Base-by-base conservation (phyloP, 2,888 invertebrate genomes). In the Tribolium freemani region DNA sequence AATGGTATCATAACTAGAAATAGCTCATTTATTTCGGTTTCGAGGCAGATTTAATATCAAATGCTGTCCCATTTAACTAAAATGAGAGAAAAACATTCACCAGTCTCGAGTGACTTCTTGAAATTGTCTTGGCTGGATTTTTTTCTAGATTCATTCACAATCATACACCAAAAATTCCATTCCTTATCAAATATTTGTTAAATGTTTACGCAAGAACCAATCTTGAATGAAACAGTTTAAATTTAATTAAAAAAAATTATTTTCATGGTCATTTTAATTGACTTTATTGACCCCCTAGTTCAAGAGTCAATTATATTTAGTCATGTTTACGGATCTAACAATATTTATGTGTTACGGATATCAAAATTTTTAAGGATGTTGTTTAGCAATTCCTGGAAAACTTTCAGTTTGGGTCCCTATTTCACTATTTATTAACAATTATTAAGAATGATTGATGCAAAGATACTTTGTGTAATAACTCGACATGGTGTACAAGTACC, bases 211-310 rank as follows among this genome's bases (percentile, higher is more conserved):
- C 31, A 31, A 31, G 50, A 16, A 16, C 5, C 45, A 53, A 64
- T 38, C 53, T 53, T 64, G 54, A 64, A 64, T 57, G 46, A 56
- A 67, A 67, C 30, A 8, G 56, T 46, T 56, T 56, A n/a, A 46
- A 56, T 67, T 54, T 56, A 56, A 56, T 54, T 56, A 9, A 48
- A 16, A n/a, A 48, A 46, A 46, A 44, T 70, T 70, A 31, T 38
- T 57, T n/a, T 56, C 70, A 70, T 44, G 64, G 64, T 20, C 71
- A 64, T 54, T 64, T 64, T 38, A 10, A 64, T 71, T 71, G 20
- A 70, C 57, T 67, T 67, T 16, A 46, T 31, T 56, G 57, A 57
- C 68, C 50, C 50, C 16, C 5, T 20, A 54, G 54, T 71, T 64
- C 56, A 56, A 51, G 16, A 50, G 70, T 44, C 57, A 70, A 57